Percentiles rank a stretch among this genome's conserved stretches.
Conservation (phyloP, 2,113 vertebrate genomes). For the Tamias sibiricus region DNA sequence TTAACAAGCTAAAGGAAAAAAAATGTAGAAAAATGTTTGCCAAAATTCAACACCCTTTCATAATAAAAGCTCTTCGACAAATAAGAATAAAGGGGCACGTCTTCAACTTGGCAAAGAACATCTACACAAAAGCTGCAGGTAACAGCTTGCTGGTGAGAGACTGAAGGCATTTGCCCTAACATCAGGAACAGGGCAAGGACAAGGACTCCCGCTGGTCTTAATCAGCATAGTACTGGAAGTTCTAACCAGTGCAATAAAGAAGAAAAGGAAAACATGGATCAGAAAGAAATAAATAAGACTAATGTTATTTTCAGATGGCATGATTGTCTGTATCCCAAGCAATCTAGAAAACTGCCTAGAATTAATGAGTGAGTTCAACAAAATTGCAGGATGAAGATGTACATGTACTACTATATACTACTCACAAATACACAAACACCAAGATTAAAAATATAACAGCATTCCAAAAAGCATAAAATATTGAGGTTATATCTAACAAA, state of each 20-base stretch:
- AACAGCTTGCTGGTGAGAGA: not conserved
- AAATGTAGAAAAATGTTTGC: not conserved
- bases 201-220: not conserved
- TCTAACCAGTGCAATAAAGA: not conserved
- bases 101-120: not conserved
- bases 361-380: not conserved
- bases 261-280: not conserved
- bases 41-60: not conserved
- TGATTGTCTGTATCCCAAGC: not conserved
- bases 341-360: not conserved
- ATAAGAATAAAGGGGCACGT: not conserved
- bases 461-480: not conserved
- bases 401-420: not conserved
- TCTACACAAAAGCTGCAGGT: not conserved
- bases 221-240: not conserved
- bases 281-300: not conserved
- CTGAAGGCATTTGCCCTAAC: not conserved
- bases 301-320: not conserved
- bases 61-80: not conserved
- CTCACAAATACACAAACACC: not conserved
- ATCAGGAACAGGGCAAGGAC: not conserved
- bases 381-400: not conserved
- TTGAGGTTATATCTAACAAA: not conserved
- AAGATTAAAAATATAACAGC: not conserved
- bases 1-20: not conserved